Evolutionary conservation across 2,888 invertebrate species (phyloP).

Genomic region (Tromatobia lineatoria): DNA sequence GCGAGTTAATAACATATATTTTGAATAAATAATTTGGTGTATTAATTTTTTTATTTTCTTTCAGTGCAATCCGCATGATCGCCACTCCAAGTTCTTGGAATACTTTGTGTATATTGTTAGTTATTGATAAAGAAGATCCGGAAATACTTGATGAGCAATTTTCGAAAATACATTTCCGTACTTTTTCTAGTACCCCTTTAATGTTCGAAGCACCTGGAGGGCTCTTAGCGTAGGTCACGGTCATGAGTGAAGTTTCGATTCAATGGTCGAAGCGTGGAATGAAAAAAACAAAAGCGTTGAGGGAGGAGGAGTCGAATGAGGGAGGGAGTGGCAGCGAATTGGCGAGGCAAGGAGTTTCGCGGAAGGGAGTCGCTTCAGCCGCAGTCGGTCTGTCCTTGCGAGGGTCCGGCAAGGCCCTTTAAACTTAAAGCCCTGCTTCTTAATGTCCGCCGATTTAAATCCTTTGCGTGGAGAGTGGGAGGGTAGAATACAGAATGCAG

Average conservation of each 20-base stretch:
- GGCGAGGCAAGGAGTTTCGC: constrained; percentile 35
- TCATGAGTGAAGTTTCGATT: constrained; percentile 63
- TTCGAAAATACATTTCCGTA: neutral
- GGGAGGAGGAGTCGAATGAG: constrained; percentile 46
- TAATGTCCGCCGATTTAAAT: constrained; percentile 63
- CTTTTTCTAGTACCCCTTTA: neutral
- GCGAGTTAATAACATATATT: too few relatives aligned
- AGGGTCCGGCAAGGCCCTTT: constrained; percentile 63
- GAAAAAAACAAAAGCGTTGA: constrained; percentile 17
- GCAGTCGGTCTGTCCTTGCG: constrained; percentile 56
- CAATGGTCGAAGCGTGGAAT: constrained; percentile 50
- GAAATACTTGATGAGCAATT: neutral
- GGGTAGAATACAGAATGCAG: constrained; percentile 28
- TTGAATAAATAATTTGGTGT: too few relatives aligned
- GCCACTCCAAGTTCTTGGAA: too few relatives aligned
- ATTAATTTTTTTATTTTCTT: too few relatives aligned
- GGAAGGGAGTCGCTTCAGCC: constrained; percentile 26
- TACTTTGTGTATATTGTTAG: neutral
- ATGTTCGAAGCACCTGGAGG: neutral
- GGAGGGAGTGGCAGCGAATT: constrained; percentile 20
- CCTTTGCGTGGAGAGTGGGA: constrained; percentile 12
- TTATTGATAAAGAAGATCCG: too few relatives aligned
- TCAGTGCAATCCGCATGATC: too few relatives aligned
- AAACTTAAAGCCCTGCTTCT: constrained; percentile 60
- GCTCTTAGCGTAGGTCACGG: constrained; percentile 58